A percentile compares a stretch with the other conserved stretches of the same genome.
Evolutionary conservation across 1,140 invertebrate genomes (phyloP).

Genomic region (Propsilocerus akamusi): DNA sequence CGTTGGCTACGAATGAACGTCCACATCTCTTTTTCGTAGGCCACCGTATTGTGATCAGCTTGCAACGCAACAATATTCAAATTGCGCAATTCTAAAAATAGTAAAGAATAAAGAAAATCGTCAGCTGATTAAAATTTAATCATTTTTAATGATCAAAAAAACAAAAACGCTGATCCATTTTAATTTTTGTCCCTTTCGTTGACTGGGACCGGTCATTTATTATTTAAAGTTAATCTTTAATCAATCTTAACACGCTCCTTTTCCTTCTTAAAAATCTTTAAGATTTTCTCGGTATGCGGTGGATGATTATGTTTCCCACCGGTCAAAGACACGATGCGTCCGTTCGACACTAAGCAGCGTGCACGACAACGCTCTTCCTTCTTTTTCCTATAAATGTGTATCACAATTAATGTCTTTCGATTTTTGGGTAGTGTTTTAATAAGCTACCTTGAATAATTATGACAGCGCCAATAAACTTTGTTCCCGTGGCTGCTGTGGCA

Average conservation of each 20-base stretch:
- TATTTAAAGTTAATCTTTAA: not conserved
- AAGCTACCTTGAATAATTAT: slow-evolving; percentile 23
- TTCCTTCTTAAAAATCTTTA: slow-evolving; percentile 17
- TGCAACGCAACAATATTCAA: not conserved
- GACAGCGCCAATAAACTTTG: slow-evolving; percentile 23
- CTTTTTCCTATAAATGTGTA: not conserved
- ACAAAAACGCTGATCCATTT: too few relatives aligned
- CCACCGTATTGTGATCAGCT: not conserved
- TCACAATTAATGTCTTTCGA: not conserved
- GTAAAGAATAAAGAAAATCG: not conserved
- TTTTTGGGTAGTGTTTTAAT: too few relatives aligned
- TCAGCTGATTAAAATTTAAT: not conserved
- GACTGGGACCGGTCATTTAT: not conserved
- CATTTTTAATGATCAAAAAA: too few relatives aligned
- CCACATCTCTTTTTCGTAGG: not conserved
- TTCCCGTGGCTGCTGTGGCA: slow-evolving; percentile 21
- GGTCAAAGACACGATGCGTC: slow-evolving; percentile 16
- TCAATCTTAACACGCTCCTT: not conserved
- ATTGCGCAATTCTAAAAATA: not conserved
- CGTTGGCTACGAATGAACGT: not conserved
- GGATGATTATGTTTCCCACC: slow-evolving; percentile 21
- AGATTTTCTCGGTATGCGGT: slow-evolving; percentile 23
- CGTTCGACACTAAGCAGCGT: slow-evolving; percentile 20
- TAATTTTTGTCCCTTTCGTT: not conserved
- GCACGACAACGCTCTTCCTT: slow-evolving; percentile 18